Base-by-base conservation (phyloP, 2,888 invertebrate genomes). In the Apamea epomidion region DNA sequence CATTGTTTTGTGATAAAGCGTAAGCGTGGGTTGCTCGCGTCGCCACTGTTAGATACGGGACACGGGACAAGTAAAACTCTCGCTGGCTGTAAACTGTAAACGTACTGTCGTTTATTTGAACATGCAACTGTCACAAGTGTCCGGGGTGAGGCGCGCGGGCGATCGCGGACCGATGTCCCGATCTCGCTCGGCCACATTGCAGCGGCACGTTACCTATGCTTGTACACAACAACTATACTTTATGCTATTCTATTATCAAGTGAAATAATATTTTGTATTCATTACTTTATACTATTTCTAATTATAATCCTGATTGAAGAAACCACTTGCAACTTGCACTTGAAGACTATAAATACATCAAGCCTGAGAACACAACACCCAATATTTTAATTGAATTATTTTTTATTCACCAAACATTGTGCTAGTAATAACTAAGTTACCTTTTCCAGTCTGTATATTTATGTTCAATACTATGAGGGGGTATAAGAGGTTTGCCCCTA, bases 381-480 rank as follows among this genome's bases (percentile, higher is more conserved):
- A 62, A 72, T n/a, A 73, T 8, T 42, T 67, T 42, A 42, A 25
- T 21, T 62, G 7, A 62, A 62, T 72, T n/a, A n/a, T 72, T n/a
- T 18, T n/a, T 60, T 37, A 71, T 32, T 54, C 58, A 51, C 14
- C 8, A 51, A 51, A 25, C 70, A 16, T 48, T 70, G 29, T 18
- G 2, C 7, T 32, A 32, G 37, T 70, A 42, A 42, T 29, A 45
- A 14, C n/a, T 4, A 32, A 83, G 94, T 93, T 92, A 97, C 95
- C 99, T 99, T 94, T 99, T 99, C 99, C 99, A 99, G 97, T 99
- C 99, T 86, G 98, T 98, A 95, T 99, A 99, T 96, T 99, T 99
- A 93, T 99, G 98, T 94, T 99, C 99, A 92, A 99, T 99, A 79
- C 98, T 98, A 94, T 98, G 98, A 21, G 99, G 99, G 32, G 99